Evolutionary conservation across 2,888 invertebrate species (phyloP), one percentile per base, ranked within the genome.

Genomic region (Autographa gamma): DNA sequence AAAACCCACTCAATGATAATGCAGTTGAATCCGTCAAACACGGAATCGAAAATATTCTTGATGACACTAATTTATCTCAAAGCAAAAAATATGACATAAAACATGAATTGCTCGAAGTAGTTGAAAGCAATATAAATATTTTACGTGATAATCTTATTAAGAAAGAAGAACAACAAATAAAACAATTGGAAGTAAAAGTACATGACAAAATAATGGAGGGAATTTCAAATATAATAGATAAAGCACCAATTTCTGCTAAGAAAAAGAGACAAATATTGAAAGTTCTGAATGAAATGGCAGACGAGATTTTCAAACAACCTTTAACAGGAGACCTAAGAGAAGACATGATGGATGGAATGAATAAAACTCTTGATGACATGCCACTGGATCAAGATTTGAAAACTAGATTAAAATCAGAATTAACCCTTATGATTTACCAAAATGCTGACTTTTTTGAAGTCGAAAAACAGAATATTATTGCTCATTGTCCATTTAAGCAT

Each of bases 41-140:
- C 19, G 56, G 18, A 14, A 69, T 74, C n/a, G 43, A n/a, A 18
- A 16, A 60, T 5, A 41, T 66, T 3, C 6, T 70, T 0, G 48
- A 63, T 18, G 63, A 69, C 1, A 18, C 18, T 14, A 19, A 56
- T 9, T 16, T 71, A 7, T 25, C 63, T 25, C 64, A 56, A 62
- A 14, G 60, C 1, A 56, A 66, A 9, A 62, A 61, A 25, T 32
- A 63, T 38, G 59, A 65, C 59, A 18, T 74, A 13, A 61, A 25
- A 64, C 41, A 61, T 0, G 58, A 64, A 52, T 43, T 73, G 60
- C 18, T 38, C 0, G 34, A 63, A 11, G 52, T 70, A 5, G 32
- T 73, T 25, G 60, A 67, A 0, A 16, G 60, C 9, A 69, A 62
- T 43, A 25, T 66, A 13, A 38, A 38, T 25, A 16, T 60, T 31